Evolutionary conservation across 37 sponge, comb jelly and placozoan species (phyloP).

Genomic region (Haliclona indistincta): DNA sequence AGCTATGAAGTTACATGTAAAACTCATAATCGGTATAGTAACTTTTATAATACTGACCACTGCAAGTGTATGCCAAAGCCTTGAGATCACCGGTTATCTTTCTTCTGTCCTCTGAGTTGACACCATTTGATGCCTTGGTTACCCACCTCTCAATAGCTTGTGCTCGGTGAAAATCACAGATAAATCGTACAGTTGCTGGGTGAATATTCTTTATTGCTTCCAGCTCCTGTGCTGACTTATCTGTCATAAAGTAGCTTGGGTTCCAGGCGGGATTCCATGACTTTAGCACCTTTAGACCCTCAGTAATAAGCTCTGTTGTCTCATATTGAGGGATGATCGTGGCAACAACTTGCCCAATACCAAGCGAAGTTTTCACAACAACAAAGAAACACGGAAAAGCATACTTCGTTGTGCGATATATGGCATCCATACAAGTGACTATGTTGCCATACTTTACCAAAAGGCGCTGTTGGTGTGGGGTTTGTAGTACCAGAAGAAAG

Average conservation of each 20-base stretch:
- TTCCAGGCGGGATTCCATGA: conserved; percentile 43
- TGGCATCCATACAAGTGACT: conserved; percentile 15
- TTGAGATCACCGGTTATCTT: conserved; percentile 9
- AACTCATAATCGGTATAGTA: background rate
- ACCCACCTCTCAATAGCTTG: conserved; percentile 31
- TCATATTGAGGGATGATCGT: conserved; percentile 49
- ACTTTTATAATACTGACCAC: background rate
- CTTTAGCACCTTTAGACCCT: conserved; percentile 14
- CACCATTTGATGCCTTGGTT: conserved; percentile 14
- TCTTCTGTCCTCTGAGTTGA: background rate
- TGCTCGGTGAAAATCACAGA: conserved; percentile 29
- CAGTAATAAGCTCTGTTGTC: conserved; percentile 17
- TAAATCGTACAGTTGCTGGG: background rate
- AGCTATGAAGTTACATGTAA: background rate
- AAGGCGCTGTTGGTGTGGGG: background rate
- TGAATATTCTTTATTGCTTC: conserved; percentile 6
- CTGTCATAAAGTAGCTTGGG: conserved; percentile 40
- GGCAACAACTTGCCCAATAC: conserved; percentile 38
- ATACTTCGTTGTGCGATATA: conserved; percentile 38
- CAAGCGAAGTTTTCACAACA: conserved; percentile 41
- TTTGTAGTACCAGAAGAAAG: conserved; percentile 21
- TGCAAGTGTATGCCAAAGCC: conserved; percentile 7
- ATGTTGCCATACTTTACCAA: conserved; percentile 12
- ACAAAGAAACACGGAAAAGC: conserved; percentile 59
- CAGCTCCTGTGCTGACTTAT: conserved; percentile 30